These are phyloP conservation scores for Rotaria sp. DNA, from an alignment of 2,888 invertebrate genomes.

Conservation along the genomic window DNA sequence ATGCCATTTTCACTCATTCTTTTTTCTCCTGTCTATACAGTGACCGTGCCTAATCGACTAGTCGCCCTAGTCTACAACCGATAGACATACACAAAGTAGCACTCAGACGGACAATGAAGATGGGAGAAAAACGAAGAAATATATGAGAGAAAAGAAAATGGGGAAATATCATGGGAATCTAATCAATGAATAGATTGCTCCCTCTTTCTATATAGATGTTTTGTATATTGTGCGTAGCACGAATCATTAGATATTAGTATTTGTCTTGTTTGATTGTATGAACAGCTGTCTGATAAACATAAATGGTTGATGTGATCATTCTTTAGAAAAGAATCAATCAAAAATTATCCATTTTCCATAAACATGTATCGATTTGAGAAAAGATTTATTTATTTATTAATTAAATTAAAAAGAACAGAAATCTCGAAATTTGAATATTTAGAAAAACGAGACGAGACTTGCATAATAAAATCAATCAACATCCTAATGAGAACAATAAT, in stretches of 20 bases:
- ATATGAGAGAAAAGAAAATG: not conserved
- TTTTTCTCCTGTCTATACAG: not conserved
- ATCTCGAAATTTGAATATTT: too few relatives aligned
- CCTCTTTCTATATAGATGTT: not conserved
- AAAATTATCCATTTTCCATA: not conserved
- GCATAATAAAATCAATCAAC: too few relatives aligned
- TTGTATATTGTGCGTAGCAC: not conserved
- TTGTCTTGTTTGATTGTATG: not conserved
- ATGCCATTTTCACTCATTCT: not conserved
- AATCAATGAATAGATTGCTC: not conserved
- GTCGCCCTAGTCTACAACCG: not conserved
- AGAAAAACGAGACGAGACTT: too few relatives aligned
- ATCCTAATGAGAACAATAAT: too few relatives aligned
- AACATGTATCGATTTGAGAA: not conserved
- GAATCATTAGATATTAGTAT: not conserved
- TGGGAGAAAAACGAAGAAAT: not conserved
- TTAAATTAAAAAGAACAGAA: too few relatives aligned
- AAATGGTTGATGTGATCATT: not conserved
- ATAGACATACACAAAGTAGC: slow-evolving; percentile 16
- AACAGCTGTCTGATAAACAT: not conserved
- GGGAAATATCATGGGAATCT: slow-evolving; percentile 14
- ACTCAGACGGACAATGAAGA: not conserved
- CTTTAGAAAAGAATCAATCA: not conserved
- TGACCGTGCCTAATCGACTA: slow-evolving; percentile 3
- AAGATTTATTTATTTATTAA: too few relatives aligned